Percentiles rank a stretch among this genome's conserved stretches.
Conservation (phyloP, 2,113 vertebrate species). For the Amblyornis subalaris region DNA sequence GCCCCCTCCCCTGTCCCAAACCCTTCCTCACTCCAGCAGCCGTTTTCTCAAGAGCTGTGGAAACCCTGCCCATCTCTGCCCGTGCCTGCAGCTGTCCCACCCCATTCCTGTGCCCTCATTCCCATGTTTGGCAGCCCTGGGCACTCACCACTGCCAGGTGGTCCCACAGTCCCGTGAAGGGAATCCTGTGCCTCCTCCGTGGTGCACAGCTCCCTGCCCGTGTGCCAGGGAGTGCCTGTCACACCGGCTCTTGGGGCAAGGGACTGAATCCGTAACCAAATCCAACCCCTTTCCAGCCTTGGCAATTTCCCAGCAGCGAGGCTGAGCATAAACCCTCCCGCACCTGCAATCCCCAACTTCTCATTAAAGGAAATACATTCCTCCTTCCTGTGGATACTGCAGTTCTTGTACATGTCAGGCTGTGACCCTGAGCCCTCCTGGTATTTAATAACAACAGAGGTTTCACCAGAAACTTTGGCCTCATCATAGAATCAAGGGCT, state of each 20-base stretch:
- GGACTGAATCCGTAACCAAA: not conserved
- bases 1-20: not conserved
- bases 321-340: not conserved
- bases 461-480: not conserved
- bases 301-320: not conserved
- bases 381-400: not conserved
- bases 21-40: not conserved
- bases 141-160: not conserved
- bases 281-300: not conserved
- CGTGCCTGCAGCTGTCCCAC: not conserved
- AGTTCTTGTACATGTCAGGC: rapidly evolving
- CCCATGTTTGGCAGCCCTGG: not conserved
- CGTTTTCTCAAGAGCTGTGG: not conserved
- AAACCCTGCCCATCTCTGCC: not conserved
- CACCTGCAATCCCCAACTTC: not conserved
- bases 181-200: rapidly evolving
- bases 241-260: not conserved
- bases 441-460: not conserved
- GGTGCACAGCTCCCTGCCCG: not conserved
- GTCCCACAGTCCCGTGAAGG: not conserved
- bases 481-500: not conserved
- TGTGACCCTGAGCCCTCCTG: not conserved
- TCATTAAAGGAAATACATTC: not conserved
- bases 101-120: not conserved
- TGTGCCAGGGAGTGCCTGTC: rapidly evolving